Evolutionary conservation across 2,888 invertebrate genomes (phyloP), one percentile per base, ranked within the genome.

Genomic region (Sarcophaga caerulescens): DNA sequence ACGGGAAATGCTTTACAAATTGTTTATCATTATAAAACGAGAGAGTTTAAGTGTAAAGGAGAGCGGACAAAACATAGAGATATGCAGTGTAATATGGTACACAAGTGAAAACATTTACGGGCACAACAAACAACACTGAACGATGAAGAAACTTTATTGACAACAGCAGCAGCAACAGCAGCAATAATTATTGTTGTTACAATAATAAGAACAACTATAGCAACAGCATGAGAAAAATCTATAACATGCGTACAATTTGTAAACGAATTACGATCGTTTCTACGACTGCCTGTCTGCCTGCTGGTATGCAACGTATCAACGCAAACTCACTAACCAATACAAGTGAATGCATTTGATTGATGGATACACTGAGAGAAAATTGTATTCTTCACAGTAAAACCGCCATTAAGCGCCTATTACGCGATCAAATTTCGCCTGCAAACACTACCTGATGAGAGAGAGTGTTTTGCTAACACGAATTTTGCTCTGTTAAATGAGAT

Each of bases 1-100:
- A 83, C 73, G 83, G 80, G 68, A 83, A 85, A 84, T 75, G 69
- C 60, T 86, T 81, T 75, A 81, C 77, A 86, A 77, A 74, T 74
- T 47, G 75, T 35, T 35, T 35, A 10, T 78, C 81, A 78, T 82
- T 75, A 76, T 81, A 62, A 76, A 79, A 66, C 60, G 10, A 35
- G 35, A 35, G 35, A 35, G 35, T 6, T 5, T 5, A 35, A 35
- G 62, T 69, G 45, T 69, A 77, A 23, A 25, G 68, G 35, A 35
- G 35, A 35, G 35, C 1, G 35, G 0, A 35, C 8, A 35, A 35
- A 35, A 35, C 0, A 35, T 10, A 35, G 35, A 35, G 35, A 35
- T n/a, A n/a, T 8, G 35, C 35, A 35, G 35, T 2, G 35, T 35
- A 35, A 35, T 35, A 35, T 35, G 3, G 35, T 35, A 52, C 52